These are phyloP conservation scores for Hypomecis atomaria DNA, from an alignment of 2,888 invertebrate species.

Conservation along the genomic window DNA sequence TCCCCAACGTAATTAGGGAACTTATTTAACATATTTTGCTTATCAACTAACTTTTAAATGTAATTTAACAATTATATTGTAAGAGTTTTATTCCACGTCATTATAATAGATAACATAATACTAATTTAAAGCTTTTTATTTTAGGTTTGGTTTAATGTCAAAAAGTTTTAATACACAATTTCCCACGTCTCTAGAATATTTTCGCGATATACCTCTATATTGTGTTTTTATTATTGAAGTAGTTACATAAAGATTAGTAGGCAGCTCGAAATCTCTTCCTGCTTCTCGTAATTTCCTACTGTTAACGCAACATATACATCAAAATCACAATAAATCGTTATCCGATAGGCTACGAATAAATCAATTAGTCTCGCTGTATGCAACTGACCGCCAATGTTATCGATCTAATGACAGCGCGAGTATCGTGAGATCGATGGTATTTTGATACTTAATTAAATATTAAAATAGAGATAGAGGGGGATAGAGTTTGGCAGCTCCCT, in stretches of 20 bases:
- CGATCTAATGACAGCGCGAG: conserved; percentile 2
- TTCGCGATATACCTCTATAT: not conserved
- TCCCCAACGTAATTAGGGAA: no score
- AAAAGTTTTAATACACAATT: no score
- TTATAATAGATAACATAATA: no score
- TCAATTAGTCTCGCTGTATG: conserved; percentile 16
- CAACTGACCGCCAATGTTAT: conserved; percentile 9
- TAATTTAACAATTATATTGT: no score
- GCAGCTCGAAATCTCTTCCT: conserved; percentile 2
- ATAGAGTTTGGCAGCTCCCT: no score
- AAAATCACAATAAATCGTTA: conserved; percentile 7
- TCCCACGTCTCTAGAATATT: not conserved
- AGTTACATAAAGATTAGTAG: conserved; percentile 4
- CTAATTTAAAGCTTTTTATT: no score
- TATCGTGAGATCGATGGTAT: not conserved
- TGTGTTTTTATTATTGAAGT: conserved; percentile 22
- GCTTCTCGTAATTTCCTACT: conserved; percentile 12
- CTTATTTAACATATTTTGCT: no score
- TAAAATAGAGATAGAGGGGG: no score
- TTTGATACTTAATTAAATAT: no score
- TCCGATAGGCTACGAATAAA: conserved; percentile 4
- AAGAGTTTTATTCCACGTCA: no score
- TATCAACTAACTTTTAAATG: no score
- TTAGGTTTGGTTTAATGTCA: no score
- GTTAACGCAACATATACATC: conserved; percentile 10